A percentile compares a stretch with the other conserved stretches of the same genome.
These are phyloP conservation scores for Heterocephalus glaber DNA, from an alignment of 2,113 vertebrate genomes.

Conservation along the genomic window DNA sequence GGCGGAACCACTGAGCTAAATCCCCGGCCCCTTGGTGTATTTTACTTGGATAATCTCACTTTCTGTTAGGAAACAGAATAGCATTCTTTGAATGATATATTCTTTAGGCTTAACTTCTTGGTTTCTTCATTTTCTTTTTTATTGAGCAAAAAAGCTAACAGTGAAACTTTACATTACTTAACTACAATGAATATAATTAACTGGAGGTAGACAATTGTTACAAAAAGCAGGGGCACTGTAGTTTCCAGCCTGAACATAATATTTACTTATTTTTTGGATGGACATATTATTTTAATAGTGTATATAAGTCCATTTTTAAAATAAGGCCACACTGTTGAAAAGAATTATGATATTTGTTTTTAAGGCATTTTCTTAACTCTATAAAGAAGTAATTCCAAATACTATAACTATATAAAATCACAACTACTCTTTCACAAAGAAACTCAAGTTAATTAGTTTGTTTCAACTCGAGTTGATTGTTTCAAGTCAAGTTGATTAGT, in stretches of 20 bases:
- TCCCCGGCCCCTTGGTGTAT: too few species aligned
- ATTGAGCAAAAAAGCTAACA: constrained; percentile 27
- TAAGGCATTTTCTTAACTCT: constrained; percentile 3
- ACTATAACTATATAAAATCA: not conserved
- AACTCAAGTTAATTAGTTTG: constrained; percentile 9
- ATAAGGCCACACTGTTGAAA: not conserved
- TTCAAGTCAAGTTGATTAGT: not conserved
- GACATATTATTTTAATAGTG: not conserved
- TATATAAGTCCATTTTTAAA: not conserved
- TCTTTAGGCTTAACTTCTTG: constrained; percentile 11
- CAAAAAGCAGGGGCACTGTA: not conserved
- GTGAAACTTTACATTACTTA: not conserved
- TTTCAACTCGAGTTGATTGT: not conserved
- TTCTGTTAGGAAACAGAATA: constrained; percentile 41
- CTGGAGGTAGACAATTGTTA: not conserved
- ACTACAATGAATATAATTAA: constrained; percentile 33
- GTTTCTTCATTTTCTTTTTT: constrained; percentile 33
- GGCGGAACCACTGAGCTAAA: too few species aligned
- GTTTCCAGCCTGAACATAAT: not conserved
- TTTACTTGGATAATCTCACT: constrained; percentile 41
- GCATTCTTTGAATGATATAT: not conserved
- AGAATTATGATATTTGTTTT: not conserved
- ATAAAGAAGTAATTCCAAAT: not conserved
- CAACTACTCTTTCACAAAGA: not conserved
- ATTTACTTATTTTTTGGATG: not conserved